Conservation (phyloP, 2,888 invertebrate species). For the Drymonia ruficornis region DNA sequence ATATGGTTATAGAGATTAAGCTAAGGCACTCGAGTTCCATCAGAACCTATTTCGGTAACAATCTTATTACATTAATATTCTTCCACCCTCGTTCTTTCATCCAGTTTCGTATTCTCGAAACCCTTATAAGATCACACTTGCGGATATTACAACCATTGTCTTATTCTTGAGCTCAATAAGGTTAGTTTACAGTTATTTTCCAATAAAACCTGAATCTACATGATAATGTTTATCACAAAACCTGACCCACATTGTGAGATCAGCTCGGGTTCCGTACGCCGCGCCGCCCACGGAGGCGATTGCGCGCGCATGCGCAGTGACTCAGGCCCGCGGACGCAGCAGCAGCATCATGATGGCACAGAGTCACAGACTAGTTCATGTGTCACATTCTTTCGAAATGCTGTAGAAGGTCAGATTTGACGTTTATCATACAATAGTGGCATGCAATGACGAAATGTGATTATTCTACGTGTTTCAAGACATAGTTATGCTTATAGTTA, state of each 20-base stretch:
- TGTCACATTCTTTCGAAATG: neutral
- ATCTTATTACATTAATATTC: too few relatives aligned
- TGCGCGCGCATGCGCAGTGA: slow-evolving; percentile 38
- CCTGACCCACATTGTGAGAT: slow-evolving; percentile 34
- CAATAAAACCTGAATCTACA: neutral
- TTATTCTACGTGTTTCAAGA: neutral
- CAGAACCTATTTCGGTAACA: too few relatives aligned
- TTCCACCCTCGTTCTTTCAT: too few relatives aligned
- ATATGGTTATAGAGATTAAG: too few relatives aligned
- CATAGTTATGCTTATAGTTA: too few relatives aligned
- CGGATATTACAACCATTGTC: too few relatives aligned
- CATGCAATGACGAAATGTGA: neutral
- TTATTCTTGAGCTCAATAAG: neutral
- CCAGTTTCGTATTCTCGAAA: too few relatives aligned
- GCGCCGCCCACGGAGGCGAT: slow-evolving; percentile 35
- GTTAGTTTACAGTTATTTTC: neutral
- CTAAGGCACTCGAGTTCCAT: too few relatives aligned
- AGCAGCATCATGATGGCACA: slow-evolving; percentile 7
- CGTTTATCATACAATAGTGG: neutral
- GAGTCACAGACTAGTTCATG: neutral
- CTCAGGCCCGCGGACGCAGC: slow-evolving; percentile 33
- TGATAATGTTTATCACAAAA: slow-evolving; percentile 13
- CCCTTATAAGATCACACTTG: too few relatives aligned
- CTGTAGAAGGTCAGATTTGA: neutral
- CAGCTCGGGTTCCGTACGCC: slow-evolving; percentile 34